Evolutionary conservation across 2,113 vertebrate species (phyloP).

Genomic region (Hemicordylus capensis): DNA sequence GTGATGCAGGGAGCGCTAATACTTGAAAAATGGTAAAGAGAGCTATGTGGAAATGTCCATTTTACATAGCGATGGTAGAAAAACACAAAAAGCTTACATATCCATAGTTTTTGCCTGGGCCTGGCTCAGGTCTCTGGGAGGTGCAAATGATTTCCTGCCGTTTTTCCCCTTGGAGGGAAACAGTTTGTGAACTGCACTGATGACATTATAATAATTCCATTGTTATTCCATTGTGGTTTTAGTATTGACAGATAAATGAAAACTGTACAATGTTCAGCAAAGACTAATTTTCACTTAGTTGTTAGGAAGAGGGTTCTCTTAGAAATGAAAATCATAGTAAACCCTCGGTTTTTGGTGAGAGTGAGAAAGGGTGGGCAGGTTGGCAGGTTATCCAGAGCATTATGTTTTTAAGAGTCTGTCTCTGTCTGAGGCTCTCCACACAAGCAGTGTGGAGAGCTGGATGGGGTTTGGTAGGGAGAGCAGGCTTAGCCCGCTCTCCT

Average conservation of each 20-base stretch:
- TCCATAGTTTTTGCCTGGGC: background rate
- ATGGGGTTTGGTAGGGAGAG: no score
- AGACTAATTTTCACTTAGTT: background rate
- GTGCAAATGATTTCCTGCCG: background rate
- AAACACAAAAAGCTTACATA: no score
- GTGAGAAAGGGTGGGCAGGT: background rate
- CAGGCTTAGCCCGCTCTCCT: no score
- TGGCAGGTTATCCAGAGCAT: no score
- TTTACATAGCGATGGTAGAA: background rate
- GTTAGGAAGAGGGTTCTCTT: background rate
- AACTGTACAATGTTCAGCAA: no score
- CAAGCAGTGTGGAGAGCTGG: no score
- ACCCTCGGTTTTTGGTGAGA: background rate
- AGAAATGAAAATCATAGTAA: background rate
- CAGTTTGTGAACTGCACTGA: background rate
- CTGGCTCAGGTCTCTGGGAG: background rate
- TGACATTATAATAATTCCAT: background rate
- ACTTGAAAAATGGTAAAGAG: background rate
- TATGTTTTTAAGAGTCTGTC: no score
- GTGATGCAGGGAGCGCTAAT: background rate
- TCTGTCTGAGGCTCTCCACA: no score
- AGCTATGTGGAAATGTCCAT: background rate
- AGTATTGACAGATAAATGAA: background rate
- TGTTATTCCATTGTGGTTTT: background rate
- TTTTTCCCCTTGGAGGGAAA: background rate